phyloP scores from a whole-genome alignment of 2,888 invertebrate genomes.

The Unio delphinus region DNA sequence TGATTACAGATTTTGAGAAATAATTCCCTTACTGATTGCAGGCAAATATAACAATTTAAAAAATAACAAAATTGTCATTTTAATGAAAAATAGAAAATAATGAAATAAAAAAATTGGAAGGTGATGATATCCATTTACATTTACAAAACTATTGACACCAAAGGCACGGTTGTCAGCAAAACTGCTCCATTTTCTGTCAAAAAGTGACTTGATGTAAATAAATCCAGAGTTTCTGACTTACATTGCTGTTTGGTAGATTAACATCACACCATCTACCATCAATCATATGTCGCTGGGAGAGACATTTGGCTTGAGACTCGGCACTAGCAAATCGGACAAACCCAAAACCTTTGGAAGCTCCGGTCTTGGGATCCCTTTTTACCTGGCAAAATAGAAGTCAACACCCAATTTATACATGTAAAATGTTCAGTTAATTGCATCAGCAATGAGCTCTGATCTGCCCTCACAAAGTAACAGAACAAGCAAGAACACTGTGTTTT shows the following conservation, averaged over 20 bases:
- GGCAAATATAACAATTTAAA: too few species aligned
- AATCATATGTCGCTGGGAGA: constrained; percentile 95
- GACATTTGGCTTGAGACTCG: constrained; percentile 93
- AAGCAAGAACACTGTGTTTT: too few species aligned
- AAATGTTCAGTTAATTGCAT: too few species aligned
- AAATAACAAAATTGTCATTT: too few species aligned
- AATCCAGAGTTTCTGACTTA: constrained; percentile 54
- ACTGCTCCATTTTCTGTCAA: background rate
- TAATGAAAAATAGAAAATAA: too few species aligned
- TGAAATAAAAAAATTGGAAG: too few species aligned
- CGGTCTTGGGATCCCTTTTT: constrained; percentile 77
- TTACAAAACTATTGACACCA: background rate
- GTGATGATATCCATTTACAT: background rate
- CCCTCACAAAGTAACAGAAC: too few species aligned
- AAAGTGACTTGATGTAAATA: background rate
- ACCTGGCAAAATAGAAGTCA: constrained; percentile 40
- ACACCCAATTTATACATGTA: background rate
- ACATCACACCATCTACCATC: constrained; percentile 99
- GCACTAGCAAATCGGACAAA: constrained; percentile 97
- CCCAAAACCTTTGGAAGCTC: constrained; percentile 99
- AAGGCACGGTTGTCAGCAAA: background rate
- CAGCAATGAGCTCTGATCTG: too few species aligned
- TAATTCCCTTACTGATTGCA: too few species aligned
- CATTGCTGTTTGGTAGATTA: constrained; percentile 96
- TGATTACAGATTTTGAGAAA: too few species aligned